phyloP scores from a whole-genome alignment of 2,888 invertebrate species.

The Athalia rosae region DNA sequence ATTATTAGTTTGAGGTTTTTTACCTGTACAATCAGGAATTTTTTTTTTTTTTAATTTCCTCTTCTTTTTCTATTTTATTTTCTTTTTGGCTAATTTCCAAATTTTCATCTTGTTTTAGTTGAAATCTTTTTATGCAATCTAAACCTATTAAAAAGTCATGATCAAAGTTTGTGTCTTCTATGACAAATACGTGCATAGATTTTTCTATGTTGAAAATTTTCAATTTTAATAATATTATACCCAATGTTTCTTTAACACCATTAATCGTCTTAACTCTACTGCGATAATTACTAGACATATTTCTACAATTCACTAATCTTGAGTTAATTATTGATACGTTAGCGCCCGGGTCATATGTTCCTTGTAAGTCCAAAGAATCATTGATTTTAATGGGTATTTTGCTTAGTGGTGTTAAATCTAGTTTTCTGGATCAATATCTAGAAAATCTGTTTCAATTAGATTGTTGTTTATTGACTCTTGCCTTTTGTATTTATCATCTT shows the following conservation, averaged over 20 bases:
- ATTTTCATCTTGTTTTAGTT: constrained; percentile 47
- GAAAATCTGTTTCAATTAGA: not conserved
- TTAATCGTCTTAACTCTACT: constrained; percentile 48
- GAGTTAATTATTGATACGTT: constrained; percentile 50
- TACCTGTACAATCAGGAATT: constrained; percentile 25
- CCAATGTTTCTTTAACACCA: constrained; percentile 47
- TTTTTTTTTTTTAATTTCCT: not conserved
- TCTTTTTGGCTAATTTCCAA: constrained; percentile 37
- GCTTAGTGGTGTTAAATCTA: constrained; percentile 49
- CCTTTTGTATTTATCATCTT: constrained; percentile 4
- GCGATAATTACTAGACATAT: constrained; percentile 39
- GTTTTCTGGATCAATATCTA: constrained; percentile 46
- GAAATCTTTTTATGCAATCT: constrained; percentile 45
- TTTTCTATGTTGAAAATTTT: constrained; percentile 48
- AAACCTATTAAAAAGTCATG: constrained; percentile 48
- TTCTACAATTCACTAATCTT: constrained; percentile 46
- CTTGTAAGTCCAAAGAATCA: constrained; percentile 44
- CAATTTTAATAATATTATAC: constrained; percentile 49
- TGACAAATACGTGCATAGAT: constrained; percentile 38
- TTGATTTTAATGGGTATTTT: constrained; percentile 46
- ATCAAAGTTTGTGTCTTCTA: constrained; percentile 43
- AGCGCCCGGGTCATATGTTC: constrained; percentile 49
- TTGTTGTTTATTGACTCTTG: not conserved
- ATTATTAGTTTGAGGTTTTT: constrained; percentile 4
- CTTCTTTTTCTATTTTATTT: not conserved